These are phyloP conservation scores for Drosophila pseudoobscura DNA, from an alignment of 1,140 invertebrate genomes.

Conservation along the genomic window DNA sequence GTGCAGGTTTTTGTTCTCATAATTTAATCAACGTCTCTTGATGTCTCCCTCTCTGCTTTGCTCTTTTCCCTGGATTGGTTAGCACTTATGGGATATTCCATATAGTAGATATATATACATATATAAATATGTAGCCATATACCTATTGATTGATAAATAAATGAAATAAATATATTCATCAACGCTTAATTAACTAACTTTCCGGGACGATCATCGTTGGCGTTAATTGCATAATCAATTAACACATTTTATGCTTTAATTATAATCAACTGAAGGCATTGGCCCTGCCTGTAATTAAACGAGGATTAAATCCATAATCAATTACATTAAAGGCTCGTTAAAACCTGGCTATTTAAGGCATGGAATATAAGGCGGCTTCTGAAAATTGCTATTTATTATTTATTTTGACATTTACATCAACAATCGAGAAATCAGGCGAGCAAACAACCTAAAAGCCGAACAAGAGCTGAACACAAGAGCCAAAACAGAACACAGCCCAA, in stretches of 20 bases:
- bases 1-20: constrained; percentile 10
- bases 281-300: constrained; percentile 49
- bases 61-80: neutral
- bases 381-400: constrained; percentile 69
- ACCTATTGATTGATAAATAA: constrained; percentile 26
- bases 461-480: neutral
- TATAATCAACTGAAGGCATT: constrained; percentile 32
- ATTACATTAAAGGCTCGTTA: constrained; percentile 64
- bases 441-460: constrained; percentile 34
- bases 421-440: constrained; percentile 55
- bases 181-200: constrained; percentile 56
- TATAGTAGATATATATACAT: too few relatives aligned
- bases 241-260: constrained; percentile 58
- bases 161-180: constrained; percentile 42
- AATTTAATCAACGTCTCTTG: constrained; percentile 27
- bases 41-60: too few relatives aligned
- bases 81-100: neutral
- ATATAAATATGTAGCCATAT: too few relatives aligned
- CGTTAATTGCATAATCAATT: constrained; percentile 73
- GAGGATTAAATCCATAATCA: constrained; percentile 67
- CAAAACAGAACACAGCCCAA: constrained; percentile 5
- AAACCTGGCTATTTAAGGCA: constrained; percentile 32
- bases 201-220: constrained; percentile 9
- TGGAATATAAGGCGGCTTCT: constrained; percentile 21
- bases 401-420: constrained; percentile 75